These are phyloP conservation scores for Brachyistius frenatus DNA, from an alignment of 2,113 vertebrate species.

Conservation along the genomic window DNA sequence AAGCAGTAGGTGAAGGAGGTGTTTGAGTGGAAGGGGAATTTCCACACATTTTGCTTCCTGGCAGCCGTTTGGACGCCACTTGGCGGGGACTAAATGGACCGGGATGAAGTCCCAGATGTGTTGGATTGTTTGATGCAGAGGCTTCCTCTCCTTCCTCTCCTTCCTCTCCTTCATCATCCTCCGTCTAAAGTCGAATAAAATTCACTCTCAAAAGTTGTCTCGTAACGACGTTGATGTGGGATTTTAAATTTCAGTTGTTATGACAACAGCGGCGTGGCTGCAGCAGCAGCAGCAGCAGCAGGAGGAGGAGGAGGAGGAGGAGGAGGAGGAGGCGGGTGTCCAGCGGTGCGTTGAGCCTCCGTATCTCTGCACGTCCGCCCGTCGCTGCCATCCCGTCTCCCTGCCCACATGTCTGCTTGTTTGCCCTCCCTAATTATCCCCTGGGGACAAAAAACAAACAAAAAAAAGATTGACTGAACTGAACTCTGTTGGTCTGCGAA, in stretches of 20 bases:
- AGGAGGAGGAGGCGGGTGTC: constrained; percentile 6
- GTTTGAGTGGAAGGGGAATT: no score
- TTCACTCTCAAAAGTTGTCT: not conserved
- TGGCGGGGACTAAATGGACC: not conserved
- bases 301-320: no score
- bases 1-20: not conserved
- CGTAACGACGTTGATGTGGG: not conserved
- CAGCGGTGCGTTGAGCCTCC: not conserved
- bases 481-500: constrained; percentile 50
- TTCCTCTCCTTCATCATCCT: not conserved
- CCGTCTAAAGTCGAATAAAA: not conserved
- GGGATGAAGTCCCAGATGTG: rapidly evolving
- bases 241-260: constrained; percentile 37
- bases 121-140: not conserved
- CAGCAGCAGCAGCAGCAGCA: not conserved
- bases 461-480: constrained; percentile 46
- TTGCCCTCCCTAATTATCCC: constrained; percentile 64
- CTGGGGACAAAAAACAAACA: constrained; percentile 23
- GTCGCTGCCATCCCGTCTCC: not conserved
- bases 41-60: no score
- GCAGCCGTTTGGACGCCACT: no score
- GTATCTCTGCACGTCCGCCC: not conserved
- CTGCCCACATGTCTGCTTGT: not conserved
- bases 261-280: constrained; percentile 35
- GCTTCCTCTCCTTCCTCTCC: rapidly evolving